Conservation (phyloP, 2,888 invertebrate genomes). For the Callyntrura sp. region DNA sequence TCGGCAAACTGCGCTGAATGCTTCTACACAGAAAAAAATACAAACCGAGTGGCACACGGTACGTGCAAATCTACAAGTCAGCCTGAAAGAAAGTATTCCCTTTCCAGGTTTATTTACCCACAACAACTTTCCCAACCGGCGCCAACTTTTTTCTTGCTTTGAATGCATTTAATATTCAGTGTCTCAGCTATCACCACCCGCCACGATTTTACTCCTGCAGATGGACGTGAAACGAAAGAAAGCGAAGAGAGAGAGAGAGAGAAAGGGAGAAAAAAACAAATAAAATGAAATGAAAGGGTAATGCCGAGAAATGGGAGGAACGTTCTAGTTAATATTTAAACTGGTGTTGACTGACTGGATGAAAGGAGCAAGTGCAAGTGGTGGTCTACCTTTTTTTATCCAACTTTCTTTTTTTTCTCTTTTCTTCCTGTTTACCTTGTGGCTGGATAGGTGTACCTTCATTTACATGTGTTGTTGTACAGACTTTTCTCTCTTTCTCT, state of each 20-base stretch:
- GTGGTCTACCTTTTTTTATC: neutral
- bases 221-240: neutral
- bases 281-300: neutral
- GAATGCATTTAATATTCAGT: too few relatives aligned
- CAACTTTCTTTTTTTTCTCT: neutral
- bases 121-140: too few relatives aligned
- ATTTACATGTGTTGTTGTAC: too few relatives aligned
- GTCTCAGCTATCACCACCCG: too few relatives aligned
- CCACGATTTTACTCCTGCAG: neutral
- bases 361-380: neutral
- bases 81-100: too few relatives aligned
- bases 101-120: too few relatives aligned
- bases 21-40: too few relatives aligned
- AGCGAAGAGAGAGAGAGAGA: neutral
- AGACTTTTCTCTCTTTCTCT: too few relatives aligned
- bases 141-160: neutral
- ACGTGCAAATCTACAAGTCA: too few relatives aligned
- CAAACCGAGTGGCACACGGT: too few relatives aligned
- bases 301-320: slow-evolving; percentile 48
- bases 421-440: neutral
- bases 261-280: neutral
- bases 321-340: slow-evolving; percentile 76
- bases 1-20: too few relatives aligned
- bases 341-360: slow-evolving; percentile 69
- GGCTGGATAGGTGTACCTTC: too few relatives aligned